Conservation (phyloP, 2,797 vertebrate species). For the Stomatorhinus walkeri region DNA sequence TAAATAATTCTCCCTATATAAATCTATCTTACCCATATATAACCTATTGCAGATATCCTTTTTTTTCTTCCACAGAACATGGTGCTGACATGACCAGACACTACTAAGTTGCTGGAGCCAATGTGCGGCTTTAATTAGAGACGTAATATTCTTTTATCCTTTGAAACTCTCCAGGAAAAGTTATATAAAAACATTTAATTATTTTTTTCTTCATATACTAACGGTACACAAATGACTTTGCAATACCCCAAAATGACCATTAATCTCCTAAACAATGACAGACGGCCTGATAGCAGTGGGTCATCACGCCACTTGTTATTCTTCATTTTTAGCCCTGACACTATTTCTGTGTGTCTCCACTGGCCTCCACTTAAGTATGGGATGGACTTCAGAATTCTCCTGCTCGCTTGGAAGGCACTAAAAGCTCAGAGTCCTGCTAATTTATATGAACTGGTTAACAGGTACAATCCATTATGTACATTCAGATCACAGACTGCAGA, state of each 20-base stretch:
- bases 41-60: not conserved
- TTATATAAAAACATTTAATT: not conserved
- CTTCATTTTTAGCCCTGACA: not conserved
- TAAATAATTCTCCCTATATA: not conserved
- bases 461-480: not conserved
- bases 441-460: not conserved
- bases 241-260: not conserved
- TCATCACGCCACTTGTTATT: not conserved
- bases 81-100: not conserved
- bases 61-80: not conserved
- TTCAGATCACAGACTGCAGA: not conserved
- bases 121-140: not conserved
- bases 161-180: not conserved
- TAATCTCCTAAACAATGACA: not conserved
- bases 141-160: not conserved
- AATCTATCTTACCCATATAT: not conserved
- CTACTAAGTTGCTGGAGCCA: not conserved
- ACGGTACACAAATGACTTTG: not conserved
- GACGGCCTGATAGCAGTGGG: not conserved
- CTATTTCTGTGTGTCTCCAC: not conserved
- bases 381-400: not conserved
- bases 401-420: not conserved
- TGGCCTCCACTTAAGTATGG: not conserved
- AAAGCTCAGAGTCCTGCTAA: not conserved
- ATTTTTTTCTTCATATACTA: not conserved